These are phyloP conservation scores for Sinodicranocentrus sp. DNA, from an alignment of 2,888 invertebrate genomes.

Conservation along the genomic window DNA sequence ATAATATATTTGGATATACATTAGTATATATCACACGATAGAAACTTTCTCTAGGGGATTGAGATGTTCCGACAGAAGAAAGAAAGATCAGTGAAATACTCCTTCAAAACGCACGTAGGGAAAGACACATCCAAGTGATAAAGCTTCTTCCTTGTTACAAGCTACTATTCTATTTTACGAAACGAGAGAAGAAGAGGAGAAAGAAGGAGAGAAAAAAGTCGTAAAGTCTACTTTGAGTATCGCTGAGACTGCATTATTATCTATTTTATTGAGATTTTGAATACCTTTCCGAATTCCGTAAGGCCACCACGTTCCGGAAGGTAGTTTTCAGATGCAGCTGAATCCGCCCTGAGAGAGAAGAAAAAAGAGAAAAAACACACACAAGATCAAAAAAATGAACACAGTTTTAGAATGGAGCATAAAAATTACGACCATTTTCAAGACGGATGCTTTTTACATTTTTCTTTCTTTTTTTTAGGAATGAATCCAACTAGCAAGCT, in stretches of 20 bases:
- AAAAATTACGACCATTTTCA: constrained; percentile 56
- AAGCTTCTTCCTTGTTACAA: background rate
- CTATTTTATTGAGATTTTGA: constrained; percentile 64
- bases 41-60: constrained; percentile 22
- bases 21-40: too few species aligned
- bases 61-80: constrained; percentile 1
- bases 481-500: constrained; percentile 6
- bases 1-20: too few species aligned
- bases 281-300: constrained; percentile 76
- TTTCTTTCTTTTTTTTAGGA: constrained; percentile 21
- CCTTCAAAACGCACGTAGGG: constrained; percentile 5
- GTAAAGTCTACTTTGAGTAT: constrained; percentile 62
- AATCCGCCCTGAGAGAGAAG: constrained; percentile 74
- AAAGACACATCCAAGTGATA: constrained; percentile 16
- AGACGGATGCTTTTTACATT: constrained; percentile 39
- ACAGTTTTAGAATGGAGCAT: constrained; percentile 42
- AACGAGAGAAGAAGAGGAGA: constrained; percentile 18
- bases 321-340: constrained; percentile 75
- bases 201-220: constrained; percentile 44
- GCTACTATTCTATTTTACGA: constrained; percentile 12
- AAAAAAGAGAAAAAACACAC: background rate
- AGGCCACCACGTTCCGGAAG: constrained; percentile 76
- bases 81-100: constrained; percentile 28
- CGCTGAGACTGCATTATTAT: constrained; percentile 64
- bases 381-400: constrained; percentile 42